Percentiles rank a stretch among this genome's conserved stretches.
Evolutionary conservation across 2,797 vertebrate genomes (phyloP).

Genomic region (Taeniopygia guttata): DNA sequence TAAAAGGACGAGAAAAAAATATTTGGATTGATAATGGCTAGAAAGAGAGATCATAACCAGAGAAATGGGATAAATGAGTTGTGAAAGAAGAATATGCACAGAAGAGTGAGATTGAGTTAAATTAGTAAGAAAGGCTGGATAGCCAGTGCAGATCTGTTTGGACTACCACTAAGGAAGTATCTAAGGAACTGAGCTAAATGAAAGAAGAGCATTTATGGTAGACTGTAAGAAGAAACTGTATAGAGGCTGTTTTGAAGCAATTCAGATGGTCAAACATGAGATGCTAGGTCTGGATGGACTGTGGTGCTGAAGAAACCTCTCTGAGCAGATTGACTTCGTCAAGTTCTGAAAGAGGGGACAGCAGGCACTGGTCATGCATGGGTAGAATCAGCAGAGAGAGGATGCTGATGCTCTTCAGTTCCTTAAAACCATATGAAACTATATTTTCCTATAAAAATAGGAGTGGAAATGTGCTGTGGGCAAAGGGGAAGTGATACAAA

Average conservation of each 20-base stretch:
- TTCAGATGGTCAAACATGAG: background rate
- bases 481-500: background rate
- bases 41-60: background rate
- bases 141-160: background rate
- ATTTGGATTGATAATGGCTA: background rate
- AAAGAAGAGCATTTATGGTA: background rate
- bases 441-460: background rate
- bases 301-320: background rate
- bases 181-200: background rate
- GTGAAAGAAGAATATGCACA: background rate
- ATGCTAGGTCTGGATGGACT: background rate
- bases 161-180: background rate
- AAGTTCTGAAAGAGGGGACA: background rate
- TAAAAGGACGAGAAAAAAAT: background rate
- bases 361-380: background rate
- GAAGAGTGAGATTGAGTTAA: background rate
- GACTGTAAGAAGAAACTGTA: background rate
- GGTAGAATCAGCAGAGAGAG: background rate
- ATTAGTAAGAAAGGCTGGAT: background rate
- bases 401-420: background rate
- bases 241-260: background rate
- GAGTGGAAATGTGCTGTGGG: background rate
- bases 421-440: background rate
- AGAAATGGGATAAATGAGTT: background rate
- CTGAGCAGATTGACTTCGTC: background rate